Base-by-base conservation (phyloP, 2,113 vertebrate genomes). In the Neofelis nebulosa region DNA sequence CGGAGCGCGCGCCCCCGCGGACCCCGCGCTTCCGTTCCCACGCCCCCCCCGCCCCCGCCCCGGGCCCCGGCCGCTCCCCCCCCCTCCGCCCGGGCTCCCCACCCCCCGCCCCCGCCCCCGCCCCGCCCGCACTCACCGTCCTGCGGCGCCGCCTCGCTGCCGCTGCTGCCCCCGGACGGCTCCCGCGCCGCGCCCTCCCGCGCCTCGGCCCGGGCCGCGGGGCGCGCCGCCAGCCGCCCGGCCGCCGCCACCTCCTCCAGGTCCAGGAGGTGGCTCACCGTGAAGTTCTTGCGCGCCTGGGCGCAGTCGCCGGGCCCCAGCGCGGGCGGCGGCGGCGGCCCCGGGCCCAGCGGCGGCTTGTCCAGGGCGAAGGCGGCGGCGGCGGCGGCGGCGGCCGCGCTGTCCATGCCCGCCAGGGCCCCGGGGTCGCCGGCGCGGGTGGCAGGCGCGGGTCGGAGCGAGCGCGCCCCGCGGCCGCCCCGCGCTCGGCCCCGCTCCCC, bases 181-280 rank as follows among this genome's bases (percentile, higher is more conserved):
- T 99, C 99, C 94, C 98, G 98, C 79, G 94, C 61, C 93, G 98
- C 98, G 97, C 98, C 93, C 23, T 98, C 98, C 93, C 96, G 97
- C 94, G 98, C 96, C 16, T 96, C 98, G 65, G 98, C 90, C 36
- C 98, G 96, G 96, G 98, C 76, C 55, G 65, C 97, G 65, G 97
- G 96, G 48, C 98, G 98, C 61, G 94, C 96, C 87, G 98, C 98
- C 96, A 98, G 98, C 98, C 99, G 98, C 4, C 98, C 98, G 82
- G 98, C 98, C 81, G 98, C 99, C 82, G 99, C 99, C 48, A 98
- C 99, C 97, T 99, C 99, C 97, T 99, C 99, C 98, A 99, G 98
- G 98, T 99, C 99, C 97, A 99, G 97, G 96, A 99, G 99, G 97
- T 99, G 99, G 97, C 99, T 99, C 71, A 99, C 99, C 96, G 98